These are phyloP conservation scores for Hybognathus amarus DNA, from an alignment of 2,797 vertebrate genomes.

Conservation along the genomic window DNA sequence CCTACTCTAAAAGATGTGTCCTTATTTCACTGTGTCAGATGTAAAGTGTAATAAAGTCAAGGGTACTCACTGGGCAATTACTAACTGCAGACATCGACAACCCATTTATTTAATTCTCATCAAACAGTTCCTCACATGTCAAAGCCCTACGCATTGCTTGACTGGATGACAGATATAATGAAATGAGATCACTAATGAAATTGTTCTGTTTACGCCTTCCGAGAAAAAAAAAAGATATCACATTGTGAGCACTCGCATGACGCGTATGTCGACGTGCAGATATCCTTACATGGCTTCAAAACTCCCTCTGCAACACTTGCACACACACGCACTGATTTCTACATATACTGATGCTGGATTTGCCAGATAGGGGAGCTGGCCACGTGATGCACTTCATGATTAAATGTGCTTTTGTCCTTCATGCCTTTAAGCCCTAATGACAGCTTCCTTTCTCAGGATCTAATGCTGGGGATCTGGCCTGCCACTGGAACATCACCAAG, in stretches of 20 bases:
- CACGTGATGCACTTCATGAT: conserved; percentile 50
- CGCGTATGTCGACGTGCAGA: background rate
- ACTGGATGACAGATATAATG: conserved; percentile 16
- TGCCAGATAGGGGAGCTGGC: conserved; percentile 22
- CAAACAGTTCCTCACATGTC: conserved; percentile 32
- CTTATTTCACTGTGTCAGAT: conserved; percentile 39
- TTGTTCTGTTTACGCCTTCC: conserved; percentile 46
- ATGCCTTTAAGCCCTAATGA: conserved; percentile 52
- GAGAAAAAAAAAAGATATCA: background rate
- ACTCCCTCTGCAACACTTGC: background rate
- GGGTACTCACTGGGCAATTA: conserved; percentile 9
- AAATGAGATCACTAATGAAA: conserved; percentile 42
- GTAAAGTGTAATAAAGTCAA: conserved; percentile 35
- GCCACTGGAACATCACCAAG: conserved; percentile 40
- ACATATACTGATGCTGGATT: conserved; percentile 34
- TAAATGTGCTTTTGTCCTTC: conserved; percentile 59
- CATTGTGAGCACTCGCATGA: conserved; percentile 2
- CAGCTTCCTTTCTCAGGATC: conserved; percentile 46
- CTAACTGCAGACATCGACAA: conserved; percentile 17
- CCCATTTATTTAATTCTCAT: conserved; percentile 20
- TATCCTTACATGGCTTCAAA: background rate
- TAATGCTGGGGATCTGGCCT: conserved; percentile 38
- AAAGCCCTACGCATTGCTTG: conserved; percentile 12
- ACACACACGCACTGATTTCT: background rate
- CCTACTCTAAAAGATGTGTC: background rate